These are phyloP conservation scores for Halictus quadricinctus DNA, from an alignment of 2,888 invertebrate species.

Conservation along the genomic window DNA sequence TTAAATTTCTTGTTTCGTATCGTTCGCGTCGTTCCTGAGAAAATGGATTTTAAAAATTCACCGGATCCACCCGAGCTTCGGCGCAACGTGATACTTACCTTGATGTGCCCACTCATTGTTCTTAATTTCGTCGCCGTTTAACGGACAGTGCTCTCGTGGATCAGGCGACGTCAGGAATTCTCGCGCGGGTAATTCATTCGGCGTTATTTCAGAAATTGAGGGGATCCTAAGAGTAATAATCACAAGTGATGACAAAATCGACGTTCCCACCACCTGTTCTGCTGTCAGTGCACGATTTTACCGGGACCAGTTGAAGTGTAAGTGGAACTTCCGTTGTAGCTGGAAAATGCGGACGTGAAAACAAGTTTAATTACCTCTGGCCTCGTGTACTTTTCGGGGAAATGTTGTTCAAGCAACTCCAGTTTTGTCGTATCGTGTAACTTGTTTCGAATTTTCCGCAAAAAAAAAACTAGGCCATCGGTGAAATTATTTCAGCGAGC, in stretches of 20 bases:
- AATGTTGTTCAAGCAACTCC: background rate
- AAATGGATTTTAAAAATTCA: slow-evolving; percentile 16
- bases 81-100: background rate
- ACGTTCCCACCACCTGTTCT: background rate
- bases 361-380: background rate
- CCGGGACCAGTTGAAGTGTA: background rate
- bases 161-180: background rate
- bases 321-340: background rate
- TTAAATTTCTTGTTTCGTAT: background rate
- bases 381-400: background rate
- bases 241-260: background rate
- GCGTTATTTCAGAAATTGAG: background rate
- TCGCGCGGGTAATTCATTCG: background rate
- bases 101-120: background rate
- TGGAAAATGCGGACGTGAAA: background rate
- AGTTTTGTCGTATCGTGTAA: background rate
- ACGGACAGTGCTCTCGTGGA: background rate
- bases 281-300: background rate
- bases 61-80: background rate
- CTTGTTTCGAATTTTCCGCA: background rate
- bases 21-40: slow-evolving; percentile 2
- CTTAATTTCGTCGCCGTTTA: background rate
- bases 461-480: background rate
- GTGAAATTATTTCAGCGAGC: background rate
- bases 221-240: background rate